These are phyloP conservation scores for Bilobella aurantiaca DNA, from an alignment of 1,140 invertebrate genomes.

Conservation along the genomic window DNA sequence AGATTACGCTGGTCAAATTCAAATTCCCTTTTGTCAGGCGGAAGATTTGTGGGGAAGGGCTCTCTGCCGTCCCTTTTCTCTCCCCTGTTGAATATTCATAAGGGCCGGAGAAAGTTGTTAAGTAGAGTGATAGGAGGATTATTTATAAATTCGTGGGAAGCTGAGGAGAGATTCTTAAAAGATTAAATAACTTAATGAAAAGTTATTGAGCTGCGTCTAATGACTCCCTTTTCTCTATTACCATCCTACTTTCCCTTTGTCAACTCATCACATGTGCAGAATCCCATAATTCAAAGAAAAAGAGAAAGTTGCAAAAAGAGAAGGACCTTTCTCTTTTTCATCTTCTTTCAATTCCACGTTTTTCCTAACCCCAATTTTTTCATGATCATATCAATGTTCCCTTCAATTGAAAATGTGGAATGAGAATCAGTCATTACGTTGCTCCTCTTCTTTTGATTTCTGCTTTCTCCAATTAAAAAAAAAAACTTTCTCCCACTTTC, in stretches of 20 bases:
- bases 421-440: background rate
- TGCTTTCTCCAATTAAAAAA: background rate
- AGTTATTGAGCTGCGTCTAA: background rate
- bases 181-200: conserved; percentile 2
- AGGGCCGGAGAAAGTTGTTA: background rate
- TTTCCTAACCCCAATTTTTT: background rate
- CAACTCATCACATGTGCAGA: background rate
- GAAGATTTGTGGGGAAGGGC: background rate
- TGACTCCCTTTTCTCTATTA: background rate
- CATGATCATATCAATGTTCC: background rate
- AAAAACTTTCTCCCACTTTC: background rate
- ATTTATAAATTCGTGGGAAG: background rate
- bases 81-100: background rate
- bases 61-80: background rate
- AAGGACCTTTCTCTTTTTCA: background rate
- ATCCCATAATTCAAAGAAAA: background rate
- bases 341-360: background rate
- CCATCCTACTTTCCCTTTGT: background rate
- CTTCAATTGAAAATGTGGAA: background rate
- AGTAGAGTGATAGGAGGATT: background rate
- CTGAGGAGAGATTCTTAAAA: background rate
- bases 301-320: background rate
- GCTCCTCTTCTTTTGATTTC: background rate
- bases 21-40: background rate
- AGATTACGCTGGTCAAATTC: background rate